Evolutionary conservation across 2,888 invertebrate species (phyloP).

Genomic region (Mellilla xanthometata): DNA sequence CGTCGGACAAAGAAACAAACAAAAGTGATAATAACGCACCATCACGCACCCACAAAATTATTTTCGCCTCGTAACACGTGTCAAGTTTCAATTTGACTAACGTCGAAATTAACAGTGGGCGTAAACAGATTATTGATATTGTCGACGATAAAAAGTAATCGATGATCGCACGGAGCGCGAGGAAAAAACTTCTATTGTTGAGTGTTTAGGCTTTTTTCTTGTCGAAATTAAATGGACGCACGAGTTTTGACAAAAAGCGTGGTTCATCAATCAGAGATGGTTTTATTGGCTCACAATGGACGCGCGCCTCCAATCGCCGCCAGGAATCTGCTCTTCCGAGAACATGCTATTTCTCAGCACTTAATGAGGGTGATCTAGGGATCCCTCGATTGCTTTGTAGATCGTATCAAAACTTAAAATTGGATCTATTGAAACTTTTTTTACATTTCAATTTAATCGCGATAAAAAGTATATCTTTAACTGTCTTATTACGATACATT

Average conservation of each 20-base stretch:
- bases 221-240: conserved; percentile 63
- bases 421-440: conserved; percentile 29
- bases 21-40: conserved; percentile 70
- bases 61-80: conserved; percentile 80
- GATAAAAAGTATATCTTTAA: too few relatives aligned
- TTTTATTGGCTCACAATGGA: conserved; percentile 75
- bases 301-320: conserved; percentile 57
- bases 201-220: conserved; percentile 61
- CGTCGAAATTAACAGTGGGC: conserved; percentile 81
- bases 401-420: conserved; percentile 33
- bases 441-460: not conserved
- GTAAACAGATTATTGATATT: conserved; percentile 81
- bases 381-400: conserved; percentile 25
- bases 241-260: conserved; percentile 67
- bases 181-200: conserved; percentile 74
- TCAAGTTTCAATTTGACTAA: conserved; percentile 80
- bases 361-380: conserved; percentile 61
- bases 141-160: conserved; percentile 79
- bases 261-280: conserved; percentile 78
- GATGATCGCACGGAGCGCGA: conserved; percentile 73
- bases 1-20: conserved; percentile 76
- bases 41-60: conserved; percentile 78
- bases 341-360: conserved; percentile 64
- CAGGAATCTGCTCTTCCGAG: conserved; percentile 66
- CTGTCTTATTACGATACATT: too few relatives aligned